Base-by-base conservation (phyloP, 2,888 invertebrate species). In the Nebria brevicollis region DNA sequence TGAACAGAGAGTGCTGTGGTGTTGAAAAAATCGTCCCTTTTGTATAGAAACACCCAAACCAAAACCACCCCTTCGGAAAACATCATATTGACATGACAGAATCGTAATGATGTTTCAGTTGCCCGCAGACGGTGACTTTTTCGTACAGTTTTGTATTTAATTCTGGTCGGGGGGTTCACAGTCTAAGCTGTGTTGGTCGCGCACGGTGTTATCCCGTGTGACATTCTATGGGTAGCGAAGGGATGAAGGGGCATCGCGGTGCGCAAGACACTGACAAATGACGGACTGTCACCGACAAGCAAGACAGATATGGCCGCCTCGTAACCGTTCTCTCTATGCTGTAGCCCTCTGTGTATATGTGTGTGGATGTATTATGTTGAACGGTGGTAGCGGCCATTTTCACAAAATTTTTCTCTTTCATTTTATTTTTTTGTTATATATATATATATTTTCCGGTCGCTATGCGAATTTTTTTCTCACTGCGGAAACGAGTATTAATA, bases 221-320 rank as follows among this genome's bases (percentile, higher is more conserved):
- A 89, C 88, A 87, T 88, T 86, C 87, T 85, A 34, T 87, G 77
- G 70, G 43, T n/a, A 43, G 65, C 65, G n/a, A n/a, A 64, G 74
- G 78, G 73, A 65, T 20, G 15, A 43, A 68, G 65, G 25, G 25
- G 75, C 72, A 42, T 89, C 89, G 88, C 89, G 89, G 89, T 89
- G 90, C 88, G 88, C 86, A 85, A 86, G 89, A 89, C 89, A 89
- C 89, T 89, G 90, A 90, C 90, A 90, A 90, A 90, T 90, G 90
- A 90, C 89, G 89, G 88, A 89, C 89, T 89, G 90, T 90, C 90
- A 89, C 88, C 89, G 89, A 87, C 89, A 89, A 90, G 89, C 89
- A 90, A 90, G 90, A 90, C 89, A 89, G 89, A 90, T 90, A 90
- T 89, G 89, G 89, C 89, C 87, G 88, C 88, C 87, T 87, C 87